Evolutionary conservation across 2,113 vertebrate species (phyloP).

Genomic region (Kryptolebias marmoratus): DNA sequence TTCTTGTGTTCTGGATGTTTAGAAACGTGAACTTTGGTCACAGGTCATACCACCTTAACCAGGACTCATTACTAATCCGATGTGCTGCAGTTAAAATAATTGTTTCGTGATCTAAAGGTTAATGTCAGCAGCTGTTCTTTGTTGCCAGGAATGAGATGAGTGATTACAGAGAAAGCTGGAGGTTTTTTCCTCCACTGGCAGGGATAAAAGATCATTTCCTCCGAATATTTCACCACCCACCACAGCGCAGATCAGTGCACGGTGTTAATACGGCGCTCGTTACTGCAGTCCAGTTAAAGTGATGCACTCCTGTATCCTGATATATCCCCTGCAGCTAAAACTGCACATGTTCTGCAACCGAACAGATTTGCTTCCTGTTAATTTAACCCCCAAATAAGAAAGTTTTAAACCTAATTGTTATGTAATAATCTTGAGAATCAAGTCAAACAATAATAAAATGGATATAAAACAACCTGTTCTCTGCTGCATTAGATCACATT

Average conservation of each 20-base stretch:
- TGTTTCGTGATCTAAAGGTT: constrained; percentile 29
- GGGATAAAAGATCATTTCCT: background rate
- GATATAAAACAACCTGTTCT: no score
- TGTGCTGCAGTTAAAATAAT: constrained; percentile 7
- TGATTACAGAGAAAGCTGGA: background rate
- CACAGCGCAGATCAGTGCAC: background rate
- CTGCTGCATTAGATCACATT: no score
- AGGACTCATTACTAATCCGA: background rate
- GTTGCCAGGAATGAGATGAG: constrained; percentile 7
- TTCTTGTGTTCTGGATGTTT: background rate
- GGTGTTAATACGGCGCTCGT: background rate
- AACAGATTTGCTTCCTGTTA: no score
- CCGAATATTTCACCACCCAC: background rate
- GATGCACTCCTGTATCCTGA: background rate
- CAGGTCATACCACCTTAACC: background rate
- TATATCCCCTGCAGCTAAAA: background rate
- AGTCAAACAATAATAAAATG: no score
- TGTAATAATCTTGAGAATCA: no score
- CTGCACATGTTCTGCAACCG: no score
- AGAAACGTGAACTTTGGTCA: background rate
- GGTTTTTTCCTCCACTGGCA: background rate
- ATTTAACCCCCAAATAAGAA: no score
- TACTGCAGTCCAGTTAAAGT: background rate
- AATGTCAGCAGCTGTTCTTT: constrained; percentile 18
- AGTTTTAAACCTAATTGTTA: no score